Evolutionary conservation across 2,113 vertebrate genomes (phyloP).

Genomic region (Pantherophis guttatus): DNA sequence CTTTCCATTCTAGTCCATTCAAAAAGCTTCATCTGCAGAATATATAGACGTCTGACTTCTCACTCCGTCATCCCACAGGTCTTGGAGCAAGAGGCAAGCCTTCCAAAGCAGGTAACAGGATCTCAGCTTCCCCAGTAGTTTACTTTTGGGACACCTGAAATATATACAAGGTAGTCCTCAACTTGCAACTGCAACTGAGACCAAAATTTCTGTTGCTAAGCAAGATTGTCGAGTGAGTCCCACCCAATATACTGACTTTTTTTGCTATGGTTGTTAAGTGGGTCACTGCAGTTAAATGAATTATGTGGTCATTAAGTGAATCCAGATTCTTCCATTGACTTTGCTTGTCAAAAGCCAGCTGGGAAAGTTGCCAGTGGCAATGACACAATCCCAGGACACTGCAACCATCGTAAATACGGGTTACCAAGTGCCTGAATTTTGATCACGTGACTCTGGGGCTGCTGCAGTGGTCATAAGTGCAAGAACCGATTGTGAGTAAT

Average conservation of each 20-base stretch:
- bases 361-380: background rate
- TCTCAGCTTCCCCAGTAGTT: background rate
- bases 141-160: background rate
- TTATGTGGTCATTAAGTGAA: background rate
- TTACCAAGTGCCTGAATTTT: background rate
- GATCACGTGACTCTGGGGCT: background rate
- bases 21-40: background rate
- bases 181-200: background rate
- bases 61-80: background rate
- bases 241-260: background rate
- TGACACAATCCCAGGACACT: background rate
- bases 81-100: constrained; percentile 9
- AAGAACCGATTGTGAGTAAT: background rate
- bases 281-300: background rate
- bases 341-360: background rate
- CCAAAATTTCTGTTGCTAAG: background rate
- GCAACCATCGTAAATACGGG: background rate
- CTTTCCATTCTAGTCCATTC: background rate
- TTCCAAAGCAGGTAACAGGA: constrained; percentile 6
- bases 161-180: background rate
- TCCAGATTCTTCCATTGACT: background rate
- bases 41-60: background rate
- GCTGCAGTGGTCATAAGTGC: background rate
- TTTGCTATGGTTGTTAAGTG: background rate
- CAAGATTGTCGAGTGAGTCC: background rate